A percentile compares a stretch with the other conserved stretches of the same genome.
Conservation (phyloP, 1,140 invertebrate species). For the Zaprionus ghesquierei region DNA sequence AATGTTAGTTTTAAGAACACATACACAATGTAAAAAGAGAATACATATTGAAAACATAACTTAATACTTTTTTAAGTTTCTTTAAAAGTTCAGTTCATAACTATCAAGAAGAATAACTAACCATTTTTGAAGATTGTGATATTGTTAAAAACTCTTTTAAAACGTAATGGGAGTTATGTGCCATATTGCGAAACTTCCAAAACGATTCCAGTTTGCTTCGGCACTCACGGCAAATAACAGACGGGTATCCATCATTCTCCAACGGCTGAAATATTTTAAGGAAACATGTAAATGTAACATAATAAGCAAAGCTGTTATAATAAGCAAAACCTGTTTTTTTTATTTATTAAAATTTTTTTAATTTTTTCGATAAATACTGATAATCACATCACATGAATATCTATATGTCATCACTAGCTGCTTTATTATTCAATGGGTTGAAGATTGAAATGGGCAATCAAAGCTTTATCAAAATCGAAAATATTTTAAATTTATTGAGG, state of each 20-base stretch:
- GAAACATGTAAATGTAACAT: not conserved
- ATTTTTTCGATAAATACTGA: not conserved
- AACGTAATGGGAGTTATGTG: conserved; percentile 63
- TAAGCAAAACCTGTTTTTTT: too few relatives aligned
- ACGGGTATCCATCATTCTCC: conserved; percentile 73
- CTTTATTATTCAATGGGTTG: not conserved
- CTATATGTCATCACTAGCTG: not conserved
- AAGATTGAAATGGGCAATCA: not conserved
- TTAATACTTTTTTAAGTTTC: too few relatives aligned
- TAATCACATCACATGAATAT: not conserved
- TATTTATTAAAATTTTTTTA: too few relatives aligned
- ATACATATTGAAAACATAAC: not conserved
- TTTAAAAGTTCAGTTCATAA: not conserved
- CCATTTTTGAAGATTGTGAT: conserved; percentile 42
- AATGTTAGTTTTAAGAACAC: not conserved
- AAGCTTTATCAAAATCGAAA: not conserved
- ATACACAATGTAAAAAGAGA: not conserved
- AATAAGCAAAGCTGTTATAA: too few relatives aligned
- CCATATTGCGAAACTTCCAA: conserved; percentile 77
- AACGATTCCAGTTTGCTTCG: conserved; percentile 65
- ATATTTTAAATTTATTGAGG: not conserved
- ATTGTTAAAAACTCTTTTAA: conserved; percentile 63
- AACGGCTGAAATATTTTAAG: conserved; percentile 44
- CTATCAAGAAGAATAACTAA: conserved; percentile 52
- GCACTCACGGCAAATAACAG: conserved; percentile 69